Conservation (phyloP, 2,888 invertebrate genomes). For the Linyphia triangularis region DNA sequence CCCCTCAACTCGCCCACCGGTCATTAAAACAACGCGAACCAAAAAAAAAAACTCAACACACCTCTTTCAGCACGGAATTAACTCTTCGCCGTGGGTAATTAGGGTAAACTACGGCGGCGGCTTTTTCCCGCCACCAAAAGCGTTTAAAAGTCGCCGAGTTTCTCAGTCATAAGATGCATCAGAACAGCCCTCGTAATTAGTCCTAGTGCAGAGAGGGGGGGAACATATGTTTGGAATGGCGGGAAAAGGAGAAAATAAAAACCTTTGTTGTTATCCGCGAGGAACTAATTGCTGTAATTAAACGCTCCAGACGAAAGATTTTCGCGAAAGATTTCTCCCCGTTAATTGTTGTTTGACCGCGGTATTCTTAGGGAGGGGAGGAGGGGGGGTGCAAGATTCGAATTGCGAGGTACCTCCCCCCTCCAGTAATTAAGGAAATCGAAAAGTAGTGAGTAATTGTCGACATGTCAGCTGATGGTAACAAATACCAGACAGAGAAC, state of each 20-base stretch:
- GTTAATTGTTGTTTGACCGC: constrained; percentile 74
- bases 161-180: too few species aligned
- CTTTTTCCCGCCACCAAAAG: constrained; percentile 43
- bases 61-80: constrained; percentile 61
- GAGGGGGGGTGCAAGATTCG: constrained; percentile 23
- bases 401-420: constrained; percentile 26
- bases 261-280: neutral
- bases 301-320: constrained; percentile 63
- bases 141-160: constrained; percentile 64
- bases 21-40: constrained; percentile 68
- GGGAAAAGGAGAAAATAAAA: constrained; percentile 57
- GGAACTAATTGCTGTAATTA: constrained; percentile 71
- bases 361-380: constrained; percentile 25
- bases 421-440: constrained; percentile 68
- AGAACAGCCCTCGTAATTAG: too few species aligned
- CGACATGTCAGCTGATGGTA: neutral
- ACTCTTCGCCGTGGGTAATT: constrained; percentile 50
- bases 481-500: constrained; percentile 18
- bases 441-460: constrained; percentile 38
- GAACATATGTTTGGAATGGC: constrained; percentile 66
- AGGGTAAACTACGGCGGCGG: constrained; percentile 34
- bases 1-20: constrained; percentile 3
- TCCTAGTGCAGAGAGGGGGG: neutral
- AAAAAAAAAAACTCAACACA: constrained; percentile 28
- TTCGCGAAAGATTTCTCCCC: constrained; percentile 55